Evolutionary conservation across 2,797 vertebrate genomes (phyloP).

Genomic region (Ptychadena robeensis): DNA sequence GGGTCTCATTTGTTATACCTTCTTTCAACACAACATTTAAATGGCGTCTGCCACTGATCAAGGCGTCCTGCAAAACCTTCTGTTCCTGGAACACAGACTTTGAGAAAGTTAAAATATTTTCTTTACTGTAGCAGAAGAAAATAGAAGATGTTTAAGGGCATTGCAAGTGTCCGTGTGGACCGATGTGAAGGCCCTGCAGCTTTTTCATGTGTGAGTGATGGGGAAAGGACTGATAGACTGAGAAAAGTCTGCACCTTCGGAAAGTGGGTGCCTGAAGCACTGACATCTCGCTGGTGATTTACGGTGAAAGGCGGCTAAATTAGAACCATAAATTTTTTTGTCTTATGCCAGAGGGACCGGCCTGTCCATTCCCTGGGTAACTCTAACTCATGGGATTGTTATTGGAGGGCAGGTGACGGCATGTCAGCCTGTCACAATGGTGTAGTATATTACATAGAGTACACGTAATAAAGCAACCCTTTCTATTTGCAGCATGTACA

Average conservation of each 20-base stretch:
- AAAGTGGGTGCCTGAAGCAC: constrained; percentile 32
- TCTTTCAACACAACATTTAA: neutral
- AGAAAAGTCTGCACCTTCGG: neutral
- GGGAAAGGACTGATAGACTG: neutral
- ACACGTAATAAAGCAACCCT: neutral
- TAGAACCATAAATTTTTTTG: constrained; percentile 42
- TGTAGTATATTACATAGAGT: neutral
- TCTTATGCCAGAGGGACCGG: constrained; percentile 22
- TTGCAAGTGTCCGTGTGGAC: neutral
- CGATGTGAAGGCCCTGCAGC: neutral
- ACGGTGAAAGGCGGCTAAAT: constrained; percentile 1
- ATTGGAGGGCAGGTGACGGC: constrained; percentile 38
- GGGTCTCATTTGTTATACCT: neutral
- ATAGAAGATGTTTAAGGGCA: neutral
- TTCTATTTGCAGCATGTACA: neutral
- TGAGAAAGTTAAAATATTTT: neutral
- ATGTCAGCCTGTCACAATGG: neutral
- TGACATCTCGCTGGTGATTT: constrained; percentile 33
- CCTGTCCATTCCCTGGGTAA: constrained; percentile 13
- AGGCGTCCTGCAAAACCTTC: neutral
- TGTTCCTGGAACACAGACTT: neutral
- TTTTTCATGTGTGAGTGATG: neutral
- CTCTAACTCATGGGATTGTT: neutral
- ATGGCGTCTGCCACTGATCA: neutral
- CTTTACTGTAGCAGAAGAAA: neutral